Base-by-base conservation (phyloP, 2,113 vertebrate genomes). In the Cyanoramphus novaezelandiae region DNA sequence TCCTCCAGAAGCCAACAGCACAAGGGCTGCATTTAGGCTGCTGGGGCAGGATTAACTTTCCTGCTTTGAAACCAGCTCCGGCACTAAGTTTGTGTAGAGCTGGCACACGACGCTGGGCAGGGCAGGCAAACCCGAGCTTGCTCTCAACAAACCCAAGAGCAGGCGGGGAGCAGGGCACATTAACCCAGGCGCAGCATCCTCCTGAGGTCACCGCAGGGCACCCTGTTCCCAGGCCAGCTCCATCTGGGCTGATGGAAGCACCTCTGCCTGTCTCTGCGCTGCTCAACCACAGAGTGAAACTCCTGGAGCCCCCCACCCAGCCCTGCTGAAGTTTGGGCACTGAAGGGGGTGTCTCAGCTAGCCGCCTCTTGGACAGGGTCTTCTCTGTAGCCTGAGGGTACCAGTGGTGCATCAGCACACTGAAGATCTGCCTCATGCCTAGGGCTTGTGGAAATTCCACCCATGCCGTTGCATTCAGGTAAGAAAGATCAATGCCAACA, bases 401-500 rank as follows among this genome's bases (percentile, higher is more conserved):
- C 68, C 43, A 50, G 41, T 19, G 17, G 44, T 11, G 18, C 35
- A 11, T 25, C 3, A 28, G 6, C 41, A 82, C 41, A 62, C 24
- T 24, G 6, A 10, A 43, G 18, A 13, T 28, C 50, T 25, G 27
- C 3, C 72, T 44, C 60, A 53, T 21, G 41, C 49, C 41, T 35
- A 2, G 31, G 23, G 28, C 31, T 46, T 24, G 53, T 59, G 84
- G 77, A 25, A 74, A 81, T 81, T 21, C 63, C 21, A 7, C 78
- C 49, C 0, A 0, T 29, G 52, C 18, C 53, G 15, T 5, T 1
- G 7, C 31, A 21, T 29, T 43, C 4, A 2, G 41, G 20, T 64
- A 60, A 28, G 74, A 70, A 78, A 80, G 28, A 81, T 7, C 28
- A 67, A 21, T 1, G 1, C 37, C 68, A 19, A 6, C 13, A 23